Percentiles rank a stretch among this genome's conserved stretches.
phyloP scores from a whole-genome alignment of 2,797 vertebrate genomes.

The Lepus townsendii region DNA sequence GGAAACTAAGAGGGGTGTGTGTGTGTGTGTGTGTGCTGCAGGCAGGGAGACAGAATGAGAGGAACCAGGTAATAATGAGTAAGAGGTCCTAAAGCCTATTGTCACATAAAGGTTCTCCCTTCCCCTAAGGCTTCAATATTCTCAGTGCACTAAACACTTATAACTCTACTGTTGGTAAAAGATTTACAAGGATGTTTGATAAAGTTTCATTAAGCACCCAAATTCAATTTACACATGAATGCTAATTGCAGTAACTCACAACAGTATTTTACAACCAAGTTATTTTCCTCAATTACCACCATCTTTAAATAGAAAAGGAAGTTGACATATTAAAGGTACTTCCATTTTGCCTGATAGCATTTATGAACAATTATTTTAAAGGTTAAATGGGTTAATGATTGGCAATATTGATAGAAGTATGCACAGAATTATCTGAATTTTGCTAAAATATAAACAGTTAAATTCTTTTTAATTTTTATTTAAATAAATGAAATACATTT shows the following conservation, averaged over 20 bases:
- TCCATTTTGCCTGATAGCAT: constrained; percentile 73
- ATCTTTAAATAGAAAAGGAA: constrained; percentile 74
- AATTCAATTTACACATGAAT: constrained; percentile 73
- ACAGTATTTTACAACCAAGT: constrained; percentile 79
- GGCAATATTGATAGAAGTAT: constrained; percentile 34
- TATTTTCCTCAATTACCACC: constrained; percentile 64
- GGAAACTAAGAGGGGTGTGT: no score
- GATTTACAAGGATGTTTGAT: constrained; percentile 77
- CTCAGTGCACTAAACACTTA: constrained; percentile 65
- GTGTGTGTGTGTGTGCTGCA: no score
- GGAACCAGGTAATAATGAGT: neutral
- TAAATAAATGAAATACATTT: no score
- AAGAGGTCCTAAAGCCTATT: neutral
- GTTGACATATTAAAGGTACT: constrained; percentile 51
- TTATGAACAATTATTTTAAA: constrained; percentile 39
- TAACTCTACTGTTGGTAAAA: constrained; percentile 68
- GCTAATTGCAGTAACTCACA: constrained; percentile 82
- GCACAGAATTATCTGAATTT: constrained; percentile 10
- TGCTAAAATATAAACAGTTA: neutral
- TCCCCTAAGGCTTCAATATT: constrained; percentile 49
- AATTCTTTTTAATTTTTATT: neutral
- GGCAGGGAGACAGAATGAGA: neutral
- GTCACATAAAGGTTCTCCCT: neutral
- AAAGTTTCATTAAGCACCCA: constrained; percentile 79
- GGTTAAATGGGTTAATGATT: constrained; percentile 62